Percentiles rank a stretch among this genome's conserved stretches.
Evolutionary conservation across 2,888 invertebrate species (phyloP).

Genomic region (Netelia inedita): DNA sequence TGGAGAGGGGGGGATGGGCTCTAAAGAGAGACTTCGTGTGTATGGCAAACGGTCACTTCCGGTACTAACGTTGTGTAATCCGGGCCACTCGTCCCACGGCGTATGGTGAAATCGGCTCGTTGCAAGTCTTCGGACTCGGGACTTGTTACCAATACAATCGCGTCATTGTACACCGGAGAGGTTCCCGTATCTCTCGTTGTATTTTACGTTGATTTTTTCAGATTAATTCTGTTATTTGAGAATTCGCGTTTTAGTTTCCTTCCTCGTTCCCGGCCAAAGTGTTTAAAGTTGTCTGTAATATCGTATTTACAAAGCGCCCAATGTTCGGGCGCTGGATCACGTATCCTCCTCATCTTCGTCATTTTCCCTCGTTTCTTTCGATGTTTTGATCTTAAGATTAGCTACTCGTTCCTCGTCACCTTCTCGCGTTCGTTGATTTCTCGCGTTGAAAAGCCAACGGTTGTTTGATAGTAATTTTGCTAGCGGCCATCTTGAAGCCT

Average conservation of each 20-base stretch:
- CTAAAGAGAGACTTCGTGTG: not conserved
- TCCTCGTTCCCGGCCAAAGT: conserved; percentile 40
- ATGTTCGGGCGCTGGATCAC: conserved; percentile 79
- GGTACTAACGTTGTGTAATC: conserved; percentile 36
- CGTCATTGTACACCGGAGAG: conserved; percentile 37
- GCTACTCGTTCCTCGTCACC: conserved; percentile 63
- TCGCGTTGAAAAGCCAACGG: conserved; percentile 31
- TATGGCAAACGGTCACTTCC: conserved; percentile 28
- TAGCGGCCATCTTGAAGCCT: not conserved
- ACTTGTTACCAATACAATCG: conserved; percentile 20
- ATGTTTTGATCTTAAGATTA: conserved; percentile 19
- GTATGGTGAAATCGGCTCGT: conserved; percentile 50
- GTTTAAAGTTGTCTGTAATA: conserved; percentile 69
- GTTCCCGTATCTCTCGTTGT: conserved; percentile 42
- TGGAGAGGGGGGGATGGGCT: not conserved
- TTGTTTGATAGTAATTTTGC: not conserved
- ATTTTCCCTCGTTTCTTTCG: conserved; percentile 64
- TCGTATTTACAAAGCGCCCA: conserved; percentile 83
- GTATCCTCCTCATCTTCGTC: conserved; percentile 74
- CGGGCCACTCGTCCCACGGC: conserved; percentile 24
- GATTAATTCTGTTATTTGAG: not conserved
- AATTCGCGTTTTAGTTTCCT: conserved; percentile 15
- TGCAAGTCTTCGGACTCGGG: conserved; percentile 1
- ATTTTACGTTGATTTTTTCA: conserved; percentile 20
- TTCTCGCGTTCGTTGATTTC: conserved; percentile 58